A percentile compares a stretch with the other conserved stretches of the same genome.
phyloP scores from a whole-genome alignment of 2,888 invertebrate genomes.

The Aspidiotus rigidus region DNA sequence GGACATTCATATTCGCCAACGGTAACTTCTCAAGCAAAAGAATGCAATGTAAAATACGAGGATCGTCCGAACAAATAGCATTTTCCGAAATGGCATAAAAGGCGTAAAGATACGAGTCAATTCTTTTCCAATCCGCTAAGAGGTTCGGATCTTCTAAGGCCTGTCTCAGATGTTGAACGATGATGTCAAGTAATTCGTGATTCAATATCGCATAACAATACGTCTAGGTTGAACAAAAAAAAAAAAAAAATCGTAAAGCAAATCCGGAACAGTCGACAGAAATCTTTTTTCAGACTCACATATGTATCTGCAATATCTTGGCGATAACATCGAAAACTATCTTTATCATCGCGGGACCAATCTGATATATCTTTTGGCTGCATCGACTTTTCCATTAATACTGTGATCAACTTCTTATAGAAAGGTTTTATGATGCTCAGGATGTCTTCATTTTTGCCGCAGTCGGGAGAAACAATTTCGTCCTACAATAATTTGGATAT shows the following conservation, averaged over 20 bases:
- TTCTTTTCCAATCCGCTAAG: slow-evolving; percentile 45
- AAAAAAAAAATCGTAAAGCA: neutral
- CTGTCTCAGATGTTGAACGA: slow-evolving; percentile 56
- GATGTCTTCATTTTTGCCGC: slow-evolving; percentile 20
- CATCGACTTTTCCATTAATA: slow-evolving; percentile 69
- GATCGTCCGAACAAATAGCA: slow-evolving; percentile 41
- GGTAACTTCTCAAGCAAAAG: slow-evolving; percentile 51
- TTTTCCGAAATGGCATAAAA: slow-evolving; percentile 56
- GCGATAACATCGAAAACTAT: slow-evolving; percentile 74
- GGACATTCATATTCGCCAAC: slow-evolving; percentile 51
- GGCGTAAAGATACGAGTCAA: slow-evolving; percentile 59
- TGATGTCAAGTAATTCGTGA: slow-evolving; percentile 59
- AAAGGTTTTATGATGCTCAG: slow-evolving; percentile 47
- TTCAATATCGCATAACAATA: slow-evolving; percentile 79
- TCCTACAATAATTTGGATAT: slow-evolving; percentile 30
- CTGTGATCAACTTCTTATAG: slow-evolving; percentile 65
- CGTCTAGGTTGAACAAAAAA: slow-evolving; percentile 49
- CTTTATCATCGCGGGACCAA: slow-evolving; percentile 69
- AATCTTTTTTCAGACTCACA: slow-evolving; percentile 45
- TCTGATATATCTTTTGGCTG: slow-evolving; percentile 57
- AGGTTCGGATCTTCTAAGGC: slow-evolving; percentile 42
- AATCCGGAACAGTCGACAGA: neutral
- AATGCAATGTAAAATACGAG: slow-evolving; percentile 32
- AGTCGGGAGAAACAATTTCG: slow-evolving; percentile 33
- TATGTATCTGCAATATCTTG: slow-evolving; percentile 79